Percentiles rank a stretch among this genome's conserved stretches.
Conservation (phyloP, 2,113 vertebrate genomes). For the Marmota monax region DNA sequence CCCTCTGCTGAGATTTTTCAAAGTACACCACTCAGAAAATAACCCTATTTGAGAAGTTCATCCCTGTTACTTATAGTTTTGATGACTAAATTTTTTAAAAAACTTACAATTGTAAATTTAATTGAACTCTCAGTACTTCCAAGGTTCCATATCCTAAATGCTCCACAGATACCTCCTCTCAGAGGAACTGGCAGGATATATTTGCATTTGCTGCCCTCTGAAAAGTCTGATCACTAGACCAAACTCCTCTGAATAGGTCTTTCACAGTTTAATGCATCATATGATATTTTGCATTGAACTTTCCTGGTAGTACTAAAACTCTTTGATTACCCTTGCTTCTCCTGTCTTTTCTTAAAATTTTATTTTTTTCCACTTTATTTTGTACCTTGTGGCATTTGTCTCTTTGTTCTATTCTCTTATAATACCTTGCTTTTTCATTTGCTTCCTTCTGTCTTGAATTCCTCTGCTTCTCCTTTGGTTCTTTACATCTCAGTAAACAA, state of each 20-base stretch:
- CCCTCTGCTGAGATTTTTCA: constrained; percentile 67
- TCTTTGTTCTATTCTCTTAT: neutral
- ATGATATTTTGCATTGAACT: neutral
- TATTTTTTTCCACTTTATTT: constrained; percentile 27
- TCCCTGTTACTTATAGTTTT: constrained; percentile 47
- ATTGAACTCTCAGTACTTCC: constrained; percentile 56
- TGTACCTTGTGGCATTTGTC: neutral
- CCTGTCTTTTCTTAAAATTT: constrained; percentile 27
- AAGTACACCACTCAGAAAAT: constrained; percentile 57
- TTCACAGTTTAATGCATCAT: neutral
- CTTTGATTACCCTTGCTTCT: constrained; percentile 5
- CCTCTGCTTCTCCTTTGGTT: neutral
- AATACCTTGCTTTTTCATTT: neutral
- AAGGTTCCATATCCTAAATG: constrained; percentile 66
- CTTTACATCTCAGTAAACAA: neutral
- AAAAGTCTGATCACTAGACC: constrained; percentile 47
- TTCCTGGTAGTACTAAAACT: neutral
- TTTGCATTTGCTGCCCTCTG: constrained; percentile 53
- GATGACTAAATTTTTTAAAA: neutral
- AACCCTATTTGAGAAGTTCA: constrained; percentile 57
- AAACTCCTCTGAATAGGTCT: constrained; percentile 18
- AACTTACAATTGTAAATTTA: constrained; percentile 61
- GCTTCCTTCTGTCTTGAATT: neutral
- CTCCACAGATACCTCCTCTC: constrained; percentile 8
- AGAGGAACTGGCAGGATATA: constrained; percentile 3